These are phyloP conservation scores for Leptinotarsa tumamoca DNA, from an alignment of 2,888 invertebrate genomes.

Conservation along the genomic window DNA sequence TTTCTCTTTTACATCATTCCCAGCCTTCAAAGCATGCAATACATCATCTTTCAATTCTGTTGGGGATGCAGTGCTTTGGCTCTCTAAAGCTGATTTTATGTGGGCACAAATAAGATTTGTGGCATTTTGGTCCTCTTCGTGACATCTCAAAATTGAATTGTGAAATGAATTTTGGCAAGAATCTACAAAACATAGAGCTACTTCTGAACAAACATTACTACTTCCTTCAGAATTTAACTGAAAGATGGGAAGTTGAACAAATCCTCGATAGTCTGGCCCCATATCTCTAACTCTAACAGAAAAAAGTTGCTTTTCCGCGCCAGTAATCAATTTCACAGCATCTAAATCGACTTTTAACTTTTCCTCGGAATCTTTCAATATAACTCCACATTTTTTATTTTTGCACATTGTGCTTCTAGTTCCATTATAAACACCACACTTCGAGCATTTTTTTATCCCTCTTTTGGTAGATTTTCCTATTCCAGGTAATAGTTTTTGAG, in stretches of 20 bases:
- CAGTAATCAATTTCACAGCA: constrained; percentile 75
- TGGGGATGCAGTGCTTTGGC: constrained; percentile 72
- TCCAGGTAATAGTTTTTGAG: constrained; percentile 52
- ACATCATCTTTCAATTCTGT: constrained; percentile 73
- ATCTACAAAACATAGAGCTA: constrained; percentile 71
- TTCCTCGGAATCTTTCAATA: constrained; percentile 73
- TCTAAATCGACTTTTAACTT: constrained; percentile 72
- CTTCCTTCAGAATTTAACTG: constrained; percentile 56
- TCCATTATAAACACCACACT: constrained; percentile 82
- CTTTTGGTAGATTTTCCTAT: constrained; percentile 72
- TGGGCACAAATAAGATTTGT: constrained; percentile 68
- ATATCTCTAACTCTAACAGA: constrained; percentile 78
- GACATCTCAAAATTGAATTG: constrained; percentile 70
- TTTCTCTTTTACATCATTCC: constrained; percentile 72
- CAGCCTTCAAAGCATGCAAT: constrained; percentile 70
- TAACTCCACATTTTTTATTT: constrained; percentile 76
- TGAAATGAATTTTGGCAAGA: constrained; percentile 71
- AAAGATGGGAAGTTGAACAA: constrained; percentile 73
- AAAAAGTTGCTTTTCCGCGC: constrained; percentile 73
- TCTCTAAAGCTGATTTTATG: constrained; percentile 74
- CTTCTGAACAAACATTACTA: constrained; percentile 54
- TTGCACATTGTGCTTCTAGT: constrained; percentile 80
- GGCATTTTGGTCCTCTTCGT: constrained; percentile 61
- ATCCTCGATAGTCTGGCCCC: constrained; percentile 78
- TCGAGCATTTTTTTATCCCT: constrained; percentile 80